Conservation (phyloP, 1,140 invertebrate genomes). For the Mamestra configurata region DNA sequence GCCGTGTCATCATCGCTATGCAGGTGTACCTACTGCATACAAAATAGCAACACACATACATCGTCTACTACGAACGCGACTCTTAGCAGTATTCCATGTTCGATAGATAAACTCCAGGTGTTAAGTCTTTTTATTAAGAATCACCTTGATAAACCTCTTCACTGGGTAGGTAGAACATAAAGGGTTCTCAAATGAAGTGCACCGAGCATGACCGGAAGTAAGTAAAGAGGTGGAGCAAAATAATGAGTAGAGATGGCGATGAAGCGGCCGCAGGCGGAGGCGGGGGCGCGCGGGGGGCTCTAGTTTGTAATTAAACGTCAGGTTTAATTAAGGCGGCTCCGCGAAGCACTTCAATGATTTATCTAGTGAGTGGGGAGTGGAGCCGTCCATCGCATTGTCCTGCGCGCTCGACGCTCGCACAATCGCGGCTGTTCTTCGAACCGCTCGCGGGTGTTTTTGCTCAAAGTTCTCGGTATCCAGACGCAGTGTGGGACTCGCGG, state of each 20-base stretch:
- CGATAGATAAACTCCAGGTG: neutral
- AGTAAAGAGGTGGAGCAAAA: slow-evolving; percentile 4
- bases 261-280: slow-evolving; percentile 37
- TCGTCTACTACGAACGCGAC: neutral
- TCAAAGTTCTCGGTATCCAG: slow-evolving; percentile 38
- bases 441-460: slow-evolving; percentile 8
- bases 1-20: neutral
- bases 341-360: slow-evolving; percentile 59
- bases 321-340: slow-evolving; percentile 68
- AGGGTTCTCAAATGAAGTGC: slow-evolving; percentile 55
- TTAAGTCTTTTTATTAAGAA: neutral
- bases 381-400: neutral
- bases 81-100: neutral
- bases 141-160: neutral
- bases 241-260: slow-evolving; percentile 7
- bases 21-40: neutral
- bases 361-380: slow-evolving; percentile 61
- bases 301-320: slow-evolving; percentile 70
- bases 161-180: neutral
- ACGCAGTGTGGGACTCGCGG: neutral
- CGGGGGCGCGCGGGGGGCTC: slow-evolving; percentile 36
- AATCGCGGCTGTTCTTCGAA: slow-evolving; percentile 51
- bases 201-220: neutral
- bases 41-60: neutral
- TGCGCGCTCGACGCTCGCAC: slow-evolving; percentile 25